These are phyloP conservation scores for Geophilus truncorum DNA, from an alignment of 2,888 invertebrate genomes.

Conservation along the genomic window DNA sequence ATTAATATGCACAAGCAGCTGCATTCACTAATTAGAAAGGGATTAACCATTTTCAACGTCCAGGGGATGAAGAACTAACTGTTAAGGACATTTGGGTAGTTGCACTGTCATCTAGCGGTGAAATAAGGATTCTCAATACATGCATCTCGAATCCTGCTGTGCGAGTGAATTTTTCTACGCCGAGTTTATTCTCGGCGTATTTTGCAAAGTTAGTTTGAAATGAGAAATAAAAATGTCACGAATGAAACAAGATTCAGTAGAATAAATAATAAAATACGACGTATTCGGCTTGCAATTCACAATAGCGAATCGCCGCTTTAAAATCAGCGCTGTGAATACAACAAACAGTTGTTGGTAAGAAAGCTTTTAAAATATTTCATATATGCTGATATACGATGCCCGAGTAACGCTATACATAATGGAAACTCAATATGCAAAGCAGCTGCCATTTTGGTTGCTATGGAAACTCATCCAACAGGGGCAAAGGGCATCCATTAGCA, in stretches of 20 bases:
- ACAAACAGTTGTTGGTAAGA: not conserved
- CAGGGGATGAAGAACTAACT: constrained; percentile 17
- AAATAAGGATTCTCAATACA: not conserved
- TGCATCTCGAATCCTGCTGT: not conserved
- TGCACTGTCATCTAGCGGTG: constrained; percentile 21
- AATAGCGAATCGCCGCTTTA: not conserved
- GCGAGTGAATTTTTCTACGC: too few species aligned
- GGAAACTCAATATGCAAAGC: constrained; percentile 25
- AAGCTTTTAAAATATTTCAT: constrained; percentile 14
- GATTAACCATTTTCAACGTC: constrained; percentile 16
- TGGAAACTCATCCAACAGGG: constrained; percentile 24
- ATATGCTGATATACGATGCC: constrained; percentile 17
- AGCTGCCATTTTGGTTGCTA: constrained; percentile 19
- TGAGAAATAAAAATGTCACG: too few species aligned
- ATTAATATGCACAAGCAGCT: constrained; percentile 34
- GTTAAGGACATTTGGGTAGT: constrained; percentile 10
- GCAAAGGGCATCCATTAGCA: constrained; percentile 27
- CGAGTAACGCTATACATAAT: constrained; percentile 19
- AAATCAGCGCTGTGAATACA: not conserved
- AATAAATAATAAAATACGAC: too few species aligned
- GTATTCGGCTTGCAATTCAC: not conserved
- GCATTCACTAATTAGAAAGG: constrained; percentile 28
- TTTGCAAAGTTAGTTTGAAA: too few species aligned
- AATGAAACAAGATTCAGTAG: too few species aligned
- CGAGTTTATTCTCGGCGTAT: too few species aligned